These are phyloP conservation scores for Tangara arthus DNA, from an alignment of 2,797 vertebrate genomes.

Conservation along the genomic window DNA sequence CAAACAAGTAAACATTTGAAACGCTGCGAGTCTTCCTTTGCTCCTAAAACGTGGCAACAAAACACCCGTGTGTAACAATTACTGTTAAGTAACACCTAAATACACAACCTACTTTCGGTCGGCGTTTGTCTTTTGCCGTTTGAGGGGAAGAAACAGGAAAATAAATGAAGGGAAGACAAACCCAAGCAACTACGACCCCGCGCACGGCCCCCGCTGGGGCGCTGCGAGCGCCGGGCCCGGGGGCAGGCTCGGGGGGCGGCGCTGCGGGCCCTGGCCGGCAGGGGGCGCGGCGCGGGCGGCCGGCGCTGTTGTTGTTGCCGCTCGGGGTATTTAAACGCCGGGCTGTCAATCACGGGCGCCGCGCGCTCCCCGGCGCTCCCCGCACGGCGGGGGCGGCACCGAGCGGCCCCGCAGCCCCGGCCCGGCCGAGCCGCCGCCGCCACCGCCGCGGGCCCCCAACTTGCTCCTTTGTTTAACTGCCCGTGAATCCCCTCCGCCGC, in stretches of 20 bases:
- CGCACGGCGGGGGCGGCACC: conserved; percentile 15
- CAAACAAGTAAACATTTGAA: background rate
- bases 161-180: rapidly evolving
- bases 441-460: conserved; percentile 44
- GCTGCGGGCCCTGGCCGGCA: background rate
- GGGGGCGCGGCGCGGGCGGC: background rate
- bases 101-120: background rate
- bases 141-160: background rate
- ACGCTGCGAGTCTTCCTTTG: background rate
- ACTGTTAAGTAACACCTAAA: conserved; percentile 7
- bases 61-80: background rate
- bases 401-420: conserved; percentile 34
- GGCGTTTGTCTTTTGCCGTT: background rate
- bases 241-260: background rate
- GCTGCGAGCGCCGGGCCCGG: background rate
- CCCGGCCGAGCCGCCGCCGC: conserved; percentile 44
- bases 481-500: conserved; percentile 56
- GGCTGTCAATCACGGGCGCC: conserved; percentile 84
- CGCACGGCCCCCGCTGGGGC: background rate
- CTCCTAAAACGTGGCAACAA: background rate
- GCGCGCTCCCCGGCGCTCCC: background rate
- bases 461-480: conserved; percentile 83
- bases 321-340: conserved; percentile 91
- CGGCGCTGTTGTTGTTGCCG: conserved; percentile 61
- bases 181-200: background rate